A percentile compares a stretch with the other conserved stretches of the same genome.
Evolutionary conservation across 2,797 vertebrate genomes (phyloP).

Genomic region (Melanotaenia nigrans): DNA sequence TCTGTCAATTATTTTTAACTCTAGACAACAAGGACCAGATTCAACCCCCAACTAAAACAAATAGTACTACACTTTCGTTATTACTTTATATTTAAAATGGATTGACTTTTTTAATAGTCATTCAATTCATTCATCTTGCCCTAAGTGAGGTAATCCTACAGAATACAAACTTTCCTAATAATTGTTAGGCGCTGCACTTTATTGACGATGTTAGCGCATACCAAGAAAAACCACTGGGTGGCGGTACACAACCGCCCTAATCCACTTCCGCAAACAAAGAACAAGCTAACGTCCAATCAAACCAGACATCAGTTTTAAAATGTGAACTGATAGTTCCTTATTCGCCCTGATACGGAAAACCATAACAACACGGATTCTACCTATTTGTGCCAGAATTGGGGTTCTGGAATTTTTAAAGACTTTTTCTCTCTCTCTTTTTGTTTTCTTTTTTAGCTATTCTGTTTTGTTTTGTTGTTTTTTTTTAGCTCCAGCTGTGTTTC

Average conservation of each 20-base stretch:
- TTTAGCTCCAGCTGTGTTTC: constrained; percentile 39
- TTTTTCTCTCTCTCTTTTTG: too few relatives aligned
- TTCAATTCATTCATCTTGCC: too few relatives aligned
- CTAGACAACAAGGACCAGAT: too few relatives aligned
- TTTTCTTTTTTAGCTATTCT: background rate
- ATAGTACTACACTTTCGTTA: too few relatives aligned
- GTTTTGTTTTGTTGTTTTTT: constrained; percentile 3
- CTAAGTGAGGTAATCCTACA: too few relatives aligned
- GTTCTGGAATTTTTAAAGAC: background rate
- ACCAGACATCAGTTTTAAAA: constrained; percentile 72
- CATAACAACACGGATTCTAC: constrained; percentile 24
- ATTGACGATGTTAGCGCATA: too few relatives aligned
- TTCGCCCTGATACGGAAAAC: constrained; percentile 31
- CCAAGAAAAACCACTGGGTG: constrained; percentile 43
- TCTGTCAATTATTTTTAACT: too few relatives aligned
- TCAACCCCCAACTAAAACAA: too few relatives aligned
- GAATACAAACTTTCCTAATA: too few relatives aligned
- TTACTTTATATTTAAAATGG: too few relatives aligned
- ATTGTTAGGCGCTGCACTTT: too few relatives aligned
- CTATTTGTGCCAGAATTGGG: background rate
- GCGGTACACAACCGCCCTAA: background rate
- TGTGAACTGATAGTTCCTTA: constrained; percentile 44
- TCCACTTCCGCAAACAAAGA: constrained; percentile 73
- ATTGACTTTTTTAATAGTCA: too few relatives aligned
- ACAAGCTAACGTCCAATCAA: constrained; percentile 74